These are phyloP conservation scores for Epizoanthus ramosus DNA, from an alignment of 92 coral and sea anemone genomes.

Conservation along the genomic window DNA sequence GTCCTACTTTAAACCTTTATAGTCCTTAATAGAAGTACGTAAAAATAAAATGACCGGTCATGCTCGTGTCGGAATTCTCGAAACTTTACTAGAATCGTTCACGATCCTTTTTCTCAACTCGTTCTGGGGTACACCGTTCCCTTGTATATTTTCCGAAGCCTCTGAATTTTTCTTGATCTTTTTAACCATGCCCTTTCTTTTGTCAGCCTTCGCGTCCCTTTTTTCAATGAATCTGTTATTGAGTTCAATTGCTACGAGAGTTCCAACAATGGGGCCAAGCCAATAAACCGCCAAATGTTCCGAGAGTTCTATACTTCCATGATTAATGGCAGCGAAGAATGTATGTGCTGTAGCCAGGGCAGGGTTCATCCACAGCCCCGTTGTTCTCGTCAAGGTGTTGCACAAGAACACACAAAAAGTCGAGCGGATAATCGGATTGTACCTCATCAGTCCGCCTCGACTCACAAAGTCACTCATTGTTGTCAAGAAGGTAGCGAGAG, in stretches of 20 bases:
- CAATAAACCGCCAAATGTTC: constrained; percentile 89
- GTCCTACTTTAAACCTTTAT: neutral
- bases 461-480: constrained; percentile 69
- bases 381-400: constrained; percentile 73
- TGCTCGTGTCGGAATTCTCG: neutral
- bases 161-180: constrained; percentile 51
- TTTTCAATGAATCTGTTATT: constrained; percentile 55
- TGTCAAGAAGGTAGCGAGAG: constrained; percentile 74
- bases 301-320: constrained; percentile 58
- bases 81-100: neutral
- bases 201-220: constrained; percentile 21
- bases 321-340: constrained; percentile 57
- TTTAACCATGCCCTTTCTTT: constrained; percentile 50
- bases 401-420: constrained; percentile 61
- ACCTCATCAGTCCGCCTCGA: constrained; percentile 57
- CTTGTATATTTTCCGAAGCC: constrained; percentile 19
- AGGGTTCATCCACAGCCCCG: constrained; percentile 98
- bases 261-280: constrained; percentile 84
- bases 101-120: neutral
- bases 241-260: constrained; percentile 64
- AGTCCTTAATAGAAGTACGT: neutral
- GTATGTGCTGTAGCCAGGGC: constrained; percentile 93
- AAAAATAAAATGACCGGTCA: neutral
- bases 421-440: constrained; percentile 75
- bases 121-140: constrained; percentile 13